Base-by-base conservation (phyloP, 2,888 invertebrate genomes). In the Eupithecia centaureata region DNA sequence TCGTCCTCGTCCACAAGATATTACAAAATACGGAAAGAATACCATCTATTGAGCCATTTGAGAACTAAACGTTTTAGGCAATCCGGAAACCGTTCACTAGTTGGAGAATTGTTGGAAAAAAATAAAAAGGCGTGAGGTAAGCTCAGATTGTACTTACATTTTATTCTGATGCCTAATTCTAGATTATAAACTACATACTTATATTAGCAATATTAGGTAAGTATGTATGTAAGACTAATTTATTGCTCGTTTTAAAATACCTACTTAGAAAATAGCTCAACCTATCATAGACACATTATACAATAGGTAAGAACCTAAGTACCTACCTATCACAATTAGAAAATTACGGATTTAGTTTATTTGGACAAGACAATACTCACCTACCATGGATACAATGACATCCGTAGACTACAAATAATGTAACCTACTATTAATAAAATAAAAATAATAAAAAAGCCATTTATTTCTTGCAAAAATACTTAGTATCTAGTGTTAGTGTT, bases 261-360 rank as follows among this genome's bases (percentile, higher is more conserved):
- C 18, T 56, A 30, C 30, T 32, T 56, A 30, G 18, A 56, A 56
- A 56, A 56, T 56, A 56, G 30, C 27, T 18, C 32, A 32, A 56
- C 18, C 13, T 25, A 22, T 25, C 12, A 25, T 25, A 13, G 25
- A 51, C 10, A 18, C 22, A 51, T 1, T 51, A 42, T 57, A 57
- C 28, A 47, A 51, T 30, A 13, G n/a, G n/a, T 42, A 42, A 15
- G 27, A 65, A 63, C 30, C 32, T 56, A 57, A 27, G 12, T 57
- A 70, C 33, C 22, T 61, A 25, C 18, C 51, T 25, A 83, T 82
- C 81, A 83, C 82, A 79, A 76, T 13, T 77, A 77, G 57, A 75
- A 65, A 77, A 77, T 83, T 82, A 81, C 83, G 83, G 82, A 83
- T 80, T 73, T 79, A 68, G 72, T 78, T 68, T 12, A 0, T 82